phyloP scores from a whole-genome alignment of 2,888 invertebrate genomes.

The Drosophila mettleri region DNA sequence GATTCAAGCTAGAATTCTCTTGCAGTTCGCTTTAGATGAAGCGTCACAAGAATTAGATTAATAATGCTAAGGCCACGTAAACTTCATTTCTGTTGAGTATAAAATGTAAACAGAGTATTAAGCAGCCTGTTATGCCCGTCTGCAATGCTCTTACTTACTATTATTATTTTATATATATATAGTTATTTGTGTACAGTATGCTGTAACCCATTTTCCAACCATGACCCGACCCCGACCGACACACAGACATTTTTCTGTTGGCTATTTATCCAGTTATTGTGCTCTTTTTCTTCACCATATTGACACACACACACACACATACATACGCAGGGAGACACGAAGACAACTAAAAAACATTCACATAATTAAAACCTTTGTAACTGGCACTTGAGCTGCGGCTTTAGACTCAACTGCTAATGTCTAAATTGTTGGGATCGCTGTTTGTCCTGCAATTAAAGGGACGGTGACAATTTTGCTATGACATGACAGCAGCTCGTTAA shows the following conservation, averaged over 20 bases:
- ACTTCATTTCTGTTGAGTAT: no score
- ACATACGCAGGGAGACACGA: no score
- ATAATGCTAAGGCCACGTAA: no score
- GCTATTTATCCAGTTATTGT: slow-evolving; percentile 24
- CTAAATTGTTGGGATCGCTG: slow-evolving; percentile 58
- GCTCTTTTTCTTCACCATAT: slow-evolving; percentile 11
- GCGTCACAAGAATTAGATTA: no score
- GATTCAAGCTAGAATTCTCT: no score
- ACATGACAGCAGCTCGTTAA: slow-evolving; percentile 71
- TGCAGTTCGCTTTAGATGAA: no score
- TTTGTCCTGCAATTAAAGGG: slow-evolving; percentile 63
- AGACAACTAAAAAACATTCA: slow-evolving; percentile 20
- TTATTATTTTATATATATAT: slow-evolving; percentile 26
- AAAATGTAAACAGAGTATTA: not conserved
- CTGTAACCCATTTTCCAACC: slow-evolving; percentile 38
- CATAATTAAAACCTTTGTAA: slow-evolving; percentile 49
- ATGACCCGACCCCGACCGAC: slow-evolving; percentile 23
- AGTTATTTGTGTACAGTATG: slow-evolving; percentile 4
- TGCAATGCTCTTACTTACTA: not conserved
- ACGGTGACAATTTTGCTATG: slow-evolving; percentile 60
- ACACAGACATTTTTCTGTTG: slow-evolving; percentile 9
- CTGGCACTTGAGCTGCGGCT: slow-evolving; percentile 30
- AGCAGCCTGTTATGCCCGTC: not conserved
- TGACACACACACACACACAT: slow-evolving; percentile 24
- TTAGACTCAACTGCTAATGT: slow-evolving; percentile 40